A percentile compares a stretch with the other conserved stretches of the same genome.
These are phyloP conservation scores for Campaea margaritaria DNA, from an alignment of 2,888 invertebrate genomes.

Conservation along the genomic window DNA sequence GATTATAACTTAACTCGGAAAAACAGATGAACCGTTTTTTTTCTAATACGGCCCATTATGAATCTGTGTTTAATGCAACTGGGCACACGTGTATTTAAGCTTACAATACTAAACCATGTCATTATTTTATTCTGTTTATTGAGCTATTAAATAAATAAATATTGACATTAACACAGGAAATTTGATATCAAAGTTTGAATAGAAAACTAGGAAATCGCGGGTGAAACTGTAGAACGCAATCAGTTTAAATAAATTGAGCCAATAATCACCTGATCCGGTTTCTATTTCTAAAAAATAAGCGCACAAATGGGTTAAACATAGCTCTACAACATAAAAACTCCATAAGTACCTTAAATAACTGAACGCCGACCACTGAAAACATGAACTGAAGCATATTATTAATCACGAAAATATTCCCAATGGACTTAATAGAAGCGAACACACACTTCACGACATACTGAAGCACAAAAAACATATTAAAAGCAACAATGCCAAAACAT, in stretches of 20 bases:
- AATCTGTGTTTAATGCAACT: too few species aligned
- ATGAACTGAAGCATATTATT: conserved; percentile 99
- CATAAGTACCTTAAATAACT: conserved; percentile 96
- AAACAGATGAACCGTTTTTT: too few species aligned
- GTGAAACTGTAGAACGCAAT: too few species aligned
- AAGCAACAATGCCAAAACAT: conserved; percentile 57
- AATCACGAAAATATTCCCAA: conserved; percentile 99
- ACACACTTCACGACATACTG: conserved; percentile 99
- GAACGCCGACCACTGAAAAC: conserved; percentile 99
- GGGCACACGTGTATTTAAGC: too few species aligned
- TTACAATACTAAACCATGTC: too few species aligned
- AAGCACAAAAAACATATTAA: conserved; percentile 41
- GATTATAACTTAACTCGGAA: too few species aligned
- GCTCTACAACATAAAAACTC: conserved; percentile 2
- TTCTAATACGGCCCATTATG: too few species aligned
- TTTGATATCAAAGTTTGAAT: too few species aligned
- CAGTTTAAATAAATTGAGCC: not conserved
- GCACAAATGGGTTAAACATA: conserved; percentile 27
- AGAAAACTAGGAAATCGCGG: too few species aligned
- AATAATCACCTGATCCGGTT: conserved; percentile 62
- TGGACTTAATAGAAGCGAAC: conserved; percentile 98
- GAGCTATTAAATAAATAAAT: too few species aligned
- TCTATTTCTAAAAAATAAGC: conserved; percentile 38
- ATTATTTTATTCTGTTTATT: too few species aligned
- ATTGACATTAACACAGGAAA: too few species aligned